Evolutionary conservation across 2,888 invertebrate species (phyloP).

Genomic region (Napeogenes sylphis): DNA sequence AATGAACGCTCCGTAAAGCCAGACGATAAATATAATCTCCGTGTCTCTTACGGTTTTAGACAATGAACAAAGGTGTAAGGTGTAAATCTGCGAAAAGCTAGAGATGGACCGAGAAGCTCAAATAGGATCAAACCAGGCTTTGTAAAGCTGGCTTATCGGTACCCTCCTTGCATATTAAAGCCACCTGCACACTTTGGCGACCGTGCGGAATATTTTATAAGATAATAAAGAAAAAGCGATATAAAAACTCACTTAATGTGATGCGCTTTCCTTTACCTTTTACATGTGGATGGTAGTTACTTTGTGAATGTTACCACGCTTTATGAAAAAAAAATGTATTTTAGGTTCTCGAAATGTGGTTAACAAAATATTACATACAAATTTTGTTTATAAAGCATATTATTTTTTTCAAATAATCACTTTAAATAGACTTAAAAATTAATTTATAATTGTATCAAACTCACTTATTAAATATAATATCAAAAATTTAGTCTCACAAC

Average conservation of each 20-base stretch:
- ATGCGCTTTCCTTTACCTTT: too few species aligned
- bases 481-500: too few species aligned
- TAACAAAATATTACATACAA: too few species aligned
- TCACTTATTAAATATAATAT: too few species aligned
- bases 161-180: constrained; percentile 66
- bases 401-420: too few species aligned
- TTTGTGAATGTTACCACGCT: too few species aligned
- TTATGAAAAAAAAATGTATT: too few species aligned
- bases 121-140: constrained; percentile 63
- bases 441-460: too few species aligned
- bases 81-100: constrained; percentile 46
- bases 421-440: too few species aligned
- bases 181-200: constrained; percentile 44
- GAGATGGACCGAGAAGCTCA: constrained; percentile 49
- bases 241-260: constrained; percentile 13
- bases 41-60: constrained; percentile 22
- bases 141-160: constrained; percentile 59
- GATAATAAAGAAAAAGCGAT: constrained; percentile 34
- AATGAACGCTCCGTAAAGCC: constrained; percentile 16
- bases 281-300: too few species aligned
- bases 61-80: constrained; percentile 35
- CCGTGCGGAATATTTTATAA: constrained; percentile 56
- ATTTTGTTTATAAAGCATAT: too few species aligned
- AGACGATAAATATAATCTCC: constrained; percentile 21
- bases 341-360: too few species aligned